Percentiles rank a stretch among this genome's conserved stretches.
Evolutionary conservation across 2,888 invertebrate species (phyloP).

Genomic region (Acheta domesticus): DNA sequence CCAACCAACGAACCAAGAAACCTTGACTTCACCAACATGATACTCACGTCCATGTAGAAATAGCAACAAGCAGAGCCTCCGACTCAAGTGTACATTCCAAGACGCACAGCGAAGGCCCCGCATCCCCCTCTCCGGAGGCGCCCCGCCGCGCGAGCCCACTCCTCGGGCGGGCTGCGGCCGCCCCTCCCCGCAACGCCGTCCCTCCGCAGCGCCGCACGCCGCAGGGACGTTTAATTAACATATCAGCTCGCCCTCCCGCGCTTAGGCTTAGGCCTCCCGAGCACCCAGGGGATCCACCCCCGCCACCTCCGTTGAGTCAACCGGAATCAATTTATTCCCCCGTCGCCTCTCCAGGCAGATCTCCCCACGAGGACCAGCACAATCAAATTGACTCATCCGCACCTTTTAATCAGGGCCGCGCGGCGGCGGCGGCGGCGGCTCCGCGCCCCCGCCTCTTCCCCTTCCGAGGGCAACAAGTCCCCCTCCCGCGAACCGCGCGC

Average conservation of each 20-base stretch:
- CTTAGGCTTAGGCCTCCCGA: neutral
- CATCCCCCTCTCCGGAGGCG: too few species aligned
- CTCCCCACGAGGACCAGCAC: slow-evolving; percentile 25
- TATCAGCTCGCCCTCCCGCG: slow-evolving; percentile 5
- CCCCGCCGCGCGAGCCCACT: too few species aligned
- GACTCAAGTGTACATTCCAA: too few species aligned
- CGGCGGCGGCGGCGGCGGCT: neutral
- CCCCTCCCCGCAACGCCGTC: too few species aligned
- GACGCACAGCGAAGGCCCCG: too few species aligned
- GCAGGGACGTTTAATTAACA: neutral
- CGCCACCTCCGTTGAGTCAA: slow-evolving; percentile 29
- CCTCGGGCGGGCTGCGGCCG: too few species aligned
- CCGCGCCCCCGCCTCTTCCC: neutral
- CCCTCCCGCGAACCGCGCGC: neutral
- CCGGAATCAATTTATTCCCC: slow-evolving; percentile 37
- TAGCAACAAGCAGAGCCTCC: too few species aligned
- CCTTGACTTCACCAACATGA: too few species aligned
- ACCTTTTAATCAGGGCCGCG: slow-evolving; percentile 23
- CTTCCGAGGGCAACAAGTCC: neutral
- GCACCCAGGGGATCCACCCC: neutral
- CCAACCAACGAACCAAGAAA: too few species aligned
- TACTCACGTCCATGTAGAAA: too few species aligned
- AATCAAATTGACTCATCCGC: slow-evolving; percentile 38
- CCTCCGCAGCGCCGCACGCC: too few species aligned
- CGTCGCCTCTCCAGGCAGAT: slow-evolving; percentile 12